phyloP scores from a whole-genome alignment of 2,888 invertebrate genomes.

The Macaria notata region DNA sequence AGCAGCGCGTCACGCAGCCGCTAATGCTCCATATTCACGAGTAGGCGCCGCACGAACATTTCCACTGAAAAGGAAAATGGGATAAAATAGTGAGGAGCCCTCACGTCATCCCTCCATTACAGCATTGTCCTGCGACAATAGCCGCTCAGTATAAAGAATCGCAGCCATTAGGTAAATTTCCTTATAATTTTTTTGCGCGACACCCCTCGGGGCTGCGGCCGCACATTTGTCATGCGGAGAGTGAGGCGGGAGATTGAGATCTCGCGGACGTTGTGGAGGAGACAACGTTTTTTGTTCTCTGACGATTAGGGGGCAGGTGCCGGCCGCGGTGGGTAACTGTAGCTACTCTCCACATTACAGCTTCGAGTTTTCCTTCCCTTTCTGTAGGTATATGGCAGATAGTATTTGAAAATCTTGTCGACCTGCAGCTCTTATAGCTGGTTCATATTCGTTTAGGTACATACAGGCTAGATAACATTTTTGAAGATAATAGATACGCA shows the following conservation, averaged over 20 bases:
- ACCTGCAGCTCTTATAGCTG: too few species aligned
- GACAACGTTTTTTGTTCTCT: conserved; percentile 55
- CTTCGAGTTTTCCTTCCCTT: too few species aligned
- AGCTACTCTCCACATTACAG: too few species aligned
- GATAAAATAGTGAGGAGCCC: conserved; percentile 60
- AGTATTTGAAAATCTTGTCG: too few species aligned
- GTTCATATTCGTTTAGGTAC: too few species aligned
- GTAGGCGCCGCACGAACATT: conserved; percentile 43
- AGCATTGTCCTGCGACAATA: conserved; percentile 78
- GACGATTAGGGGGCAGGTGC: conserved; percentile 54
- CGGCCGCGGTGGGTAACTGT: neutral
- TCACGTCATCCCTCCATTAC: conserved; percentile 81
- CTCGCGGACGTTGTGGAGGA: conserved; percentile 63
- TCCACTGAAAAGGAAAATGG: conserved; percentile 52
- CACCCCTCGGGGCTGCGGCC: conserved; percentile 61
- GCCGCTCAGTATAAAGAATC: conserved; percentile 78
- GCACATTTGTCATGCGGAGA: conserved; percentile 69
- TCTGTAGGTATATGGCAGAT: too few species aligned
- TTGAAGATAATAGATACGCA: too few species aligned
- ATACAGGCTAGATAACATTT: too few species aligned
- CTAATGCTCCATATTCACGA: conserved; percentile 31
- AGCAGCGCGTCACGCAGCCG: conserved; percentile 6
- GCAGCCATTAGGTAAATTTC: conserved; percentile 82
- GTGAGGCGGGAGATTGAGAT: conserved; percentile 52
- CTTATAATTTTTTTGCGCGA: conserved; percentile 80